phyloP scores from a whole-genome alignment of 2,113 vertebrate genomes.

The Hydropotes inermis region DNA sequence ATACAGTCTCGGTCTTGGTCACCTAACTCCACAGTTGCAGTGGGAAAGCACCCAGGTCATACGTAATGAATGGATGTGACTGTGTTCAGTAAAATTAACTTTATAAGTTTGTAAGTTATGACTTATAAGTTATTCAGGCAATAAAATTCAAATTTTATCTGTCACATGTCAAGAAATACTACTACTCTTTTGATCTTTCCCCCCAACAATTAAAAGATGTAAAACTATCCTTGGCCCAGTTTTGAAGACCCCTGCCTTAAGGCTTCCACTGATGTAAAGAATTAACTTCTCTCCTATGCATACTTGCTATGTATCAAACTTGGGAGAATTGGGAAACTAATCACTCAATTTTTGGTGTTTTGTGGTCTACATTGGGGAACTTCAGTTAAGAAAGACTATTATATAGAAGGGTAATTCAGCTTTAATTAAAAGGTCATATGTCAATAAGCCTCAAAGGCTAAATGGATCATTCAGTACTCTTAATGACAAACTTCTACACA shows the following conservation, averaged over 20 bases:
- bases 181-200: neutral
- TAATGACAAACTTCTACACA: neutral
- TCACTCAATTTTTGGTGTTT: neutral
- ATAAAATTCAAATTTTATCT: neutral
- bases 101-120: neutral
- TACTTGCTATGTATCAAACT: neutral
- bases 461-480: neutral
- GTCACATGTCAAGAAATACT: neutral
- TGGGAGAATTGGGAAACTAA: neutral
- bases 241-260: neutral
- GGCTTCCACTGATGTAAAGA: neutral
- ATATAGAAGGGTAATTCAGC: neutral
- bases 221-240: neutral
- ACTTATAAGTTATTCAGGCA: neutral
- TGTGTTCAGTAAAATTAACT: neutral
- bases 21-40: neutral
- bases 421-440: neutral
- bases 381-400: neutral
- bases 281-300: neutral
- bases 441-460: neutral
- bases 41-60: neutral
- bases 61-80: neutral
- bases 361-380: neutral
- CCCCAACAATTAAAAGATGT: neutral
- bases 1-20: neutral